These are phyloP conservation scores for Coelopa frigida DNA, from an alignment of 1,140 invertebrate species.

Conservation along the genomic window DNA sequence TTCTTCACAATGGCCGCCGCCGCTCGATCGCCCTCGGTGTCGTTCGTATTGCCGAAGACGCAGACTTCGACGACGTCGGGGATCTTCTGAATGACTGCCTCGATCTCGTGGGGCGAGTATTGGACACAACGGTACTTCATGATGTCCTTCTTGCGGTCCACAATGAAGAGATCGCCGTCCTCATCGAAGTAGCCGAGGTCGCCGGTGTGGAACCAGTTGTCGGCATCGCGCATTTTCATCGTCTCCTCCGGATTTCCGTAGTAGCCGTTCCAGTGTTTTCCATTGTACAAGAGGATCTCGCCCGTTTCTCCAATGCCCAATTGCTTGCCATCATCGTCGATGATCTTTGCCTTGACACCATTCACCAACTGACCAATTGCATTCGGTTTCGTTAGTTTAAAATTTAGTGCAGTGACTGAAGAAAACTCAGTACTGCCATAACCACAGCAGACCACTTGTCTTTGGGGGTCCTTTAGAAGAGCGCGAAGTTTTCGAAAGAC, in stretches of 20 bases:
- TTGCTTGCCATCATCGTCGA: constrained; percentile 23
- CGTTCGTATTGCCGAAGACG: constrained; percentile 27
- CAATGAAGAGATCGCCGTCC: constrained; percentile 48
- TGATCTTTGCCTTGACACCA: constrained; percentile 32
- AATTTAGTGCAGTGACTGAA: constrained; percentile 7
- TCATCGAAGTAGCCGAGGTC: constrained; percentile 56
- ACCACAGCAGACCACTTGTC: constrained; percentile 14
- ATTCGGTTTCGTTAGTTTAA: constrained; percentile 15
- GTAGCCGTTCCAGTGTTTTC: constrained; percentile 26
- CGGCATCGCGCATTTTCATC: constrained; percentile 19
- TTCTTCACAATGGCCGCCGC: constrained; percentile 26
- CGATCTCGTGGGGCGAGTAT: constrained; percentile 33
- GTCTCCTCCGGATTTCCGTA: constrained; percentile 22
- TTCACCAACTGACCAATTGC: constrained; percentile 19
- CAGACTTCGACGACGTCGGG: constrained; percentile 27
- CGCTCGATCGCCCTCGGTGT: constrained; percentile 22
- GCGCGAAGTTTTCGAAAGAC: constrained; percentile 14
- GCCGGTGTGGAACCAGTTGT: constrained; percentile 59
- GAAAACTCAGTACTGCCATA: constrained; percentile 29
- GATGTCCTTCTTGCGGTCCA: constrained; percentile 60
- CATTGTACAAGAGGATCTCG: constrained; percentile 25
- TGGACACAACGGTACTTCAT: constrained; percentile 43
- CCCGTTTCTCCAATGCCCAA: constrained; percentile 20
- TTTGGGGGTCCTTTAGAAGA: constrained; percentile 14
- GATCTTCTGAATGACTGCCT: constrained; percentile 26